Base-by-base conservation (phyloP, 2,113 vertebrate species). In the Pteruthius melanotis region DNA sequence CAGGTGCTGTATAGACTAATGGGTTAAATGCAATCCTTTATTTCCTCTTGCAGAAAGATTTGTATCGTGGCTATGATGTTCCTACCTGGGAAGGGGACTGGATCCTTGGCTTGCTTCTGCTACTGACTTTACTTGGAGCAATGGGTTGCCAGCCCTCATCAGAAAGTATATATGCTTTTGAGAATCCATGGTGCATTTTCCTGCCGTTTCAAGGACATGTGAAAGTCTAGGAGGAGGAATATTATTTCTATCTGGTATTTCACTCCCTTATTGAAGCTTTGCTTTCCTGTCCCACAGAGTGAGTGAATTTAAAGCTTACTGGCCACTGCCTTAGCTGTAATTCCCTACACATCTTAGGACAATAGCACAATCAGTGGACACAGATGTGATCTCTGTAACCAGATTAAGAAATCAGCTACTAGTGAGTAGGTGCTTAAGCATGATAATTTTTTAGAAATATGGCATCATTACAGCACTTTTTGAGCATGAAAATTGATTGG, bases 51-150 rank as follows among this genome's bases (percentile, higher is more conserved):
- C 35, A 16, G 44, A 33, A 68, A 45, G 8, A 22, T 47, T 33
- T 50, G 3, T 56, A 1, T 14, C 1, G 0, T n/a, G 49, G 39
- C 12, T 49, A 30, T 22, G 26, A 9, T 68, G 14, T 50, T 83
- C 33, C 65, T 63, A 4, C 13, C 23, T 30, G 8, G 4, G 37
- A 35, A 76, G 13, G 15, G 22, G 4, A 10, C 30, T 54, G 69
- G 30, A 45, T 53, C 65, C 17, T 69, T 39, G 47, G 2, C 11
- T 74, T 81, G 22, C 30, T 93, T 7, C 27, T 60, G 13, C 19
- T 47, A 10, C 31, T 64, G 52, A 42, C n/a, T 27, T 71, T 61
- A 26, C 18, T 22, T 68, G 57, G 33, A 82, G 56, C 9, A 84
- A 19, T 14, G 16, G 11, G 3, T 70, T 89, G 22, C 57, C 39